phyloP scores from a whole-genome alignment of 2,113 vertebrate species.

The Myiozetetes cayanensis region DNA sequence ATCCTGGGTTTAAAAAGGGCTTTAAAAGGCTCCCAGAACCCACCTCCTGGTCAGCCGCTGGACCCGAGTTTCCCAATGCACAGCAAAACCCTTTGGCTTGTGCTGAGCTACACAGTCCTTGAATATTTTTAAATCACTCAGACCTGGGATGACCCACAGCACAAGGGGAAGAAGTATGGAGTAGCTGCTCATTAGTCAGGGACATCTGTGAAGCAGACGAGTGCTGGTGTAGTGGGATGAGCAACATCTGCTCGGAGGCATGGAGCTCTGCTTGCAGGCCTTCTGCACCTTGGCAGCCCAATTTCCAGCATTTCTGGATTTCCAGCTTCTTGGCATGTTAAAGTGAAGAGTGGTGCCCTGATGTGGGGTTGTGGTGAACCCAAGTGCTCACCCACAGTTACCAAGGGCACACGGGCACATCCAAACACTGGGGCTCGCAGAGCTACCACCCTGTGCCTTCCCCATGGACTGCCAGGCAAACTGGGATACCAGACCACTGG shows the following conservation, averaged over 20 bases:
- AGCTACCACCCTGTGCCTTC: accelerated
- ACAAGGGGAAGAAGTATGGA: accelerated
- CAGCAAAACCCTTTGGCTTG: background rate
- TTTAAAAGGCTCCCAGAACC: background rate
- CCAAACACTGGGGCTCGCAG: accelerated
- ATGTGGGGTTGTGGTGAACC: accelerated
- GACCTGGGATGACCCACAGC: background rate
- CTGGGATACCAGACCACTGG: accelerated
- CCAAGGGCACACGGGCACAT: no score
- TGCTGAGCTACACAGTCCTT: accelerated
- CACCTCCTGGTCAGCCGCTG: accelerated
- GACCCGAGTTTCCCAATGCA: accelerated
- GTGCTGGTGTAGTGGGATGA: background rate
- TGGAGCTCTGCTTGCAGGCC: accelerated
- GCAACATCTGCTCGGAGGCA: background rate
- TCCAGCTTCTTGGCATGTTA: background rate
- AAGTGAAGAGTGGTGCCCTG: background rate
- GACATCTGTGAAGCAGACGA: background rate
- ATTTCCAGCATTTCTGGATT: background rate
- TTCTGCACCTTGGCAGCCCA: background rate
- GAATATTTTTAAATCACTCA: background rate
- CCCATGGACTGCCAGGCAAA: accelerated
- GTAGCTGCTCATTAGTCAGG: background rate
- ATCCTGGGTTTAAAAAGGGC: background rate
- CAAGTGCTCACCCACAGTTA: accelerated